Evolutionary conservation across 2,888 invertebrate species (phyloP).

Genomic region (Phoenoteleia sp.): DNA sequence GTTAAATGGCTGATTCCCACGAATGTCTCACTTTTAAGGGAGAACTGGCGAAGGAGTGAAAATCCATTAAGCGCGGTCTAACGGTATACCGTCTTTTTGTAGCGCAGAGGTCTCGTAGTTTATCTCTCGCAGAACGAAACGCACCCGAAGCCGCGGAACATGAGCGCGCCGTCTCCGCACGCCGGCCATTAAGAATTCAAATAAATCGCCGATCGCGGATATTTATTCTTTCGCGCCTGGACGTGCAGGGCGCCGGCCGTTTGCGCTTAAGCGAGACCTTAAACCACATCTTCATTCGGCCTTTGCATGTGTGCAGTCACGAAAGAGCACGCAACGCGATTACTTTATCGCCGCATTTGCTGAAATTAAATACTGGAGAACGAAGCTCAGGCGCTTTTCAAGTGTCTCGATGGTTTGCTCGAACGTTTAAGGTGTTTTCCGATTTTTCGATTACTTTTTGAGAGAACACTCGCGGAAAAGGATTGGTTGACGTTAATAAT

Average conservation of each 20-base stretch:
- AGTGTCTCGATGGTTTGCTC: background rate
- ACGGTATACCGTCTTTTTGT: slow-evolving; percentile 68
- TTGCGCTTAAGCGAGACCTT: slow-evolving; percentile 22
- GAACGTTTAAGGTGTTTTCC: background rate
- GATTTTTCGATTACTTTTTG: too few relatives aligned
- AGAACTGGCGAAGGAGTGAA: slow-evolving; percentile 71
- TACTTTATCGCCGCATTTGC: slow-evolving; percentile 62
- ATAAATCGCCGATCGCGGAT: slow-evolving; percentile 84
- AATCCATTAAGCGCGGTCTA: slow-evolving; percentile 72
- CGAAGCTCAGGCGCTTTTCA: slow-evolving; percentile 1
- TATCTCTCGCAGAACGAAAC: slow-evolving; percentile 72
- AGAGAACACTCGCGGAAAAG: background rate
- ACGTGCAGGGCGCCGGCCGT: slow-evolving; percentile 48
- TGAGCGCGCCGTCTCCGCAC: slow-evolving; percentile 67
- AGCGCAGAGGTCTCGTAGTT: slow-evolving; percentile 72
- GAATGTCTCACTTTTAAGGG: slow-evolving; percentile 73
- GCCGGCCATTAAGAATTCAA: slow-evolving; percentile 80
- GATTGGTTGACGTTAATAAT: slow-evolving; percentile 15
- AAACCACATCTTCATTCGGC: slow-evolving; percentile 65
- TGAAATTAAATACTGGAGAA: slow-evolving; percentile 52
- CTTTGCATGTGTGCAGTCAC: slow-evolving; percentile 33
- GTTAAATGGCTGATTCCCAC: slow-evolving; percentile 72
- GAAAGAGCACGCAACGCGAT: slow-evolving; percentile 59
- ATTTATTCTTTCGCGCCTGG: slow-evolving; percentile 69
- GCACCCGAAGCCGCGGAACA: slow-evolving; percentile 71